Evolutionary conservation across 2,888 invertebrate species (phyloP), one percentile per base, ranked within the genome.

Genomic region (Chironomus riparius): DNA sequence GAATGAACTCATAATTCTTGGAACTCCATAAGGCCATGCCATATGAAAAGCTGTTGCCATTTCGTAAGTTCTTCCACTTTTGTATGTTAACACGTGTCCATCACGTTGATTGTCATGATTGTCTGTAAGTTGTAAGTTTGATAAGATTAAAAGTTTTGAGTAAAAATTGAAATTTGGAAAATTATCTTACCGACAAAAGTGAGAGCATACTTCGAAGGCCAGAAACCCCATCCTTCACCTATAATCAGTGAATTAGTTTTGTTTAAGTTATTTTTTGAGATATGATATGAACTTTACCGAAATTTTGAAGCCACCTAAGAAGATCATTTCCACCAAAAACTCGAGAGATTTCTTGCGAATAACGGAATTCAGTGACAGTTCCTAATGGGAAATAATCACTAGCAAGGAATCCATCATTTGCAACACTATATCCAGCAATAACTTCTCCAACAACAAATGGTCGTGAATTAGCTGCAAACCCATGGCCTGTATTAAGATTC

Each of bases 31-130:
- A 0, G 93, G 90, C 87, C 92, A 91, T 0, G 95, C 94, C 82
- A 97, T 85, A 88, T 92, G 93, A 83, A 95, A 96, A 0, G 93
- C 93, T 3, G 89, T 90, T 0, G 95, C 96, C 86, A 87, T 90
- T 83, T 90, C 93, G 83, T 93, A 93, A 61, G 85, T 85, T 79
- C 86, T 89, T 0, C 91, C 50, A 0, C 84, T 82, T 80, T 92
- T 92, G 83, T 92, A 88, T 2, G 90, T 92, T 4, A 93, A 85
- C 68, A 92, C 88, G 78, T 90, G 89, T 4, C 91, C 91, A 80
- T 94, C 86, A 80, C 96, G 87, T 82, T 95, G 95, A 81, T 92
- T 94, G 82, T 97, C 96, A 80, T 97, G 97, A 83, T 97, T 97
- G 81, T 95, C 93, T 56, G 4, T 5, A 50, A 5, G 13, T n/a